Evolutionary conservation across 1,140 invertebrate genomes (phyloP).

Genomic region (Palaemon carinicauda): DNA sequence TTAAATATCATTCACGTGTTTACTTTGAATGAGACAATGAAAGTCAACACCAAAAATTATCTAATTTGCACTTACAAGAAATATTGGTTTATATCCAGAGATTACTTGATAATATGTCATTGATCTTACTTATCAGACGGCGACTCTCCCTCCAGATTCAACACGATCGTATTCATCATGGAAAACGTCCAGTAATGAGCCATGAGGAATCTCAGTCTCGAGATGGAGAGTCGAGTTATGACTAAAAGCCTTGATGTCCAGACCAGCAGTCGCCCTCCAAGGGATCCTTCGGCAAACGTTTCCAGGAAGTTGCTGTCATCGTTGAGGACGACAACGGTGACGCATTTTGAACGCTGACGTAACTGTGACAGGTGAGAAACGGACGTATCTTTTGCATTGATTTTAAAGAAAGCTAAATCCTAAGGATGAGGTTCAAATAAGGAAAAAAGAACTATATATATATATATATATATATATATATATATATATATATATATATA

Average conservation of each 20-base stretch:
- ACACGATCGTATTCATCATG: neutral
- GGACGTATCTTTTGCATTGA: too few species aligned
- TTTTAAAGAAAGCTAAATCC: too few species aligned
- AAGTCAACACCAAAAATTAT: too few species aligned
- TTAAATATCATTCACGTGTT: too few species aligned
- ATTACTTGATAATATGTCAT: too few species aligned
- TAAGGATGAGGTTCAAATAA: too few species aligned
- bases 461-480: too few species aligned
- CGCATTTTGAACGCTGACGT: neutral
- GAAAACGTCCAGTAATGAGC: neutral
- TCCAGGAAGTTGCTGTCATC: neutral
- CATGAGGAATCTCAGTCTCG: neutral
- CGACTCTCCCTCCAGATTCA: neutral
- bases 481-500: too few species aligned
- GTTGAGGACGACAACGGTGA: neutral
- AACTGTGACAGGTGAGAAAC: neutral
- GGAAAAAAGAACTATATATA: too few species aligned
- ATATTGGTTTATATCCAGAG: too few species aligned
- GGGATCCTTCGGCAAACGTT: neutral
- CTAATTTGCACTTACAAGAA: too few species aligned
- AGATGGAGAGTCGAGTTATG: neutral
- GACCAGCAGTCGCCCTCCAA: neutral
- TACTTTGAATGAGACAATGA: too few species aligned
- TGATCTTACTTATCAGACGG: neutral
- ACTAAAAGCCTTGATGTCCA: neutral